Evolutionary conservation across 2,888 invertebrate genomes (phyloP), one percentile per base, ranked within the genome.

Genomic region (Elmis aenea): DNA sequence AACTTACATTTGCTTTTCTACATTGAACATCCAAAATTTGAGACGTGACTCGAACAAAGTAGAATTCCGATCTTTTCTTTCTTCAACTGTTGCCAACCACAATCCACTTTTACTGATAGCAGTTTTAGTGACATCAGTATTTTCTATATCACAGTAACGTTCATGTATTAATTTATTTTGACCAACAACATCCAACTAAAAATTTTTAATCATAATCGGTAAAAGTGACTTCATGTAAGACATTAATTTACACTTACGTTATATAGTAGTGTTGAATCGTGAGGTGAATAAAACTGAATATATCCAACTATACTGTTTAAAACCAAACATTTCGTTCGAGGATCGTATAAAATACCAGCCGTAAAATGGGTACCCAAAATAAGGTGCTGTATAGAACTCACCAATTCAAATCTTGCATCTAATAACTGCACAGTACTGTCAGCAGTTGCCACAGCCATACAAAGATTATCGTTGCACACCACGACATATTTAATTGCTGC

Each of bases 11-110:
- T 85, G 83, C 29, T 70, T 66, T 22, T 70, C 64, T 1, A 64
- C 57, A 48, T 77, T 64, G 53, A 75, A 85, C 36, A 68, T 55
- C 87, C 88, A 89, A 65, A 88, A 88, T 58, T 88, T 89, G 1
- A 89, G 68, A 33, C 80, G 69, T 3, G 80, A 66, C 64, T 87
- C 85, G 3, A 73, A 69, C n/a, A n/a, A n/a, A 28, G 69, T 65
- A 39, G 74, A 73, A 24, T 73, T 61, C 13, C 70, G 64, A 61
- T 83, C 81, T 52, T 77, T 71, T 39, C 77, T 69, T 37, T 74
- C 70, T 58, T 83, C 82, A 3, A 77, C 72, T 0, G 87, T 87
- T 4, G 79, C 84, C 69, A 89, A 70, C 88, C 89, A 89, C 4
- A 62, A 55, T 1, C 83, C 82, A 57, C 75, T 70, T 31, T 72